Base-by-base conservation (phyloP, 2,797 vertebrate genomes). In the Myotis pilosus region DNA sequence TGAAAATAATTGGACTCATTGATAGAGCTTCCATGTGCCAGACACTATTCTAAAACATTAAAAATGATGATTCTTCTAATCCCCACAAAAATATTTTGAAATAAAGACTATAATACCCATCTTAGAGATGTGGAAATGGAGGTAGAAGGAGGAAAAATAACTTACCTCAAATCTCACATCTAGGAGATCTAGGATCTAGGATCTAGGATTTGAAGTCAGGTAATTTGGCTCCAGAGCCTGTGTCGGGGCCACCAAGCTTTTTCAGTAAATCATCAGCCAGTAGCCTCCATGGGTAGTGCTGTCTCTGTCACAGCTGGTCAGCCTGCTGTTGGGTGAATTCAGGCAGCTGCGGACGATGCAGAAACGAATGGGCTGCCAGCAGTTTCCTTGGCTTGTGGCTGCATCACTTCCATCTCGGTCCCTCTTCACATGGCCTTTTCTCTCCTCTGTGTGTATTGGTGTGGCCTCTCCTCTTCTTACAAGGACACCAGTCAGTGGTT, bases 311-410 rank as follows among this genome's bases (percentile, higher is more conserved):
- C 12, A 13, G 33, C 75, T 23, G 0, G 36, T 72, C 71, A 28
- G 1, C 44, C 62, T 38, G 19, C 20, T 16, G 19, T 9, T 0
- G 20, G 11, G 6, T 0, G 0, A 55, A 30, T 62, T 62, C 60
- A 75, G 28, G n/a, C 17, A 25, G 25, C 30, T 11, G 8, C 0
- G 0, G 5, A 13, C 33, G 25, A 7, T 8, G 33, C 0, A 1
- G 15, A 41, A 74, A 33, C 1, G 3, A 41, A 33, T 9, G 5
- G 49, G 38, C 36, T 23, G 6, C 55, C 3, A 10, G 47, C 12
- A 7, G 12, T 6, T 22, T 33, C 36, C 62, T 60, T 22, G 30
- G 75, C 33, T 13, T 57, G 1, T 0, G 47, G 55, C 2, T 0
- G 7, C 28, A 2, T 47, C 30, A 0, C 49, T 16, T 28, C 5